These are phyloP conservation scores for Thaumatotibia leucotreta DNA, from an alignment of 1,140 invertebrate species.

Conservation along the genomic window DNA sequence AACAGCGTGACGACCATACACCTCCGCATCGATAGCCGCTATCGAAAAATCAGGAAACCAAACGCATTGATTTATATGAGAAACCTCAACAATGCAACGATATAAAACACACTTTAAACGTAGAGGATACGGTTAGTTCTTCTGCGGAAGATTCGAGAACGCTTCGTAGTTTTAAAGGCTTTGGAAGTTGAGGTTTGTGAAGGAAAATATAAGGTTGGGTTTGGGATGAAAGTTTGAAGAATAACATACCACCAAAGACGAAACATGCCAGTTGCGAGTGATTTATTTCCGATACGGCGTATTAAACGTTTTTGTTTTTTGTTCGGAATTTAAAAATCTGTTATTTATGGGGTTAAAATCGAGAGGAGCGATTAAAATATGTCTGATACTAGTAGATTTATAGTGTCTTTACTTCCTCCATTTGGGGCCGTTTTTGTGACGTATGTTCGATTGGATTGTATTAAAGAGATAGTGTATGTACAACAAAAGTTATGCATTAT, in stretches of 20 bases:
- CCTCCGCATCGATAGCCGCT: constrained; percentile 64
- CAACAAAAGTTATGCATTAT: not conserved
- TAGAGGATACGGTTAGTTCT: constrained; percentile 15
- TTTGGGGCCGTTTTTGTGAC: constrained; percentile 5
- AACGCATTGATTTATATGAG: constrained; percentile 65
- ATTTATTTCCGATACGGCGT: constrained; percentile 66
- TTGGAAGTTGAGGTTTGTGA: constrained; percentile 23
- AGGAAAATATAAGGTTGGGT: constrained; percentile 19
- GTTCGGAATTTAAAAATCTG: constrained; percentile 63
- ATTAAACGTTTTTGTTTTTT: constrained; percentile 71
- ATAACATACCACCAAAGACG: constrained; percentile 62
- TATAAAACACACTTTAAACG: constrained; percentile 5
- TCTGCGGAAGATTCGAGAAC: not conserved
- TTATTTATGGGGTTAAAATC: constrained; percentile 69
- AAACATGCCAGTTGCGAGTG: constrained; percentile 61
- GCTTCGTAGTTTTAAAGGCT: not conserved
- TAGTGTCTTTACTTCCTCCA: constrained; percentile 13
- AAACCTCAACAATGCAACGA: constrained; percentile 25
- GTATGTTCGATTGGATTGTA: not conserved
- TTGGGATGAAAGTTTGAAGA: not conserved
- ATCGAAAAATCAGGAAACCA: constrained; percentile 49
- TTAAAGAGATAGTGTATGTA: not conserved
- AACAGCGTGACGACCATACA: constrained; percentile 51
- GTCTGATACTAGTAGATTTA: constrained; percentile 32
- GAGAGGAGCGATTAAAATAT: constrained; percentile 59